Evolutionary conservation across 2,113 vertebrate genomes (phyloP).

Genomic region (Rallus limicola): DNA sequence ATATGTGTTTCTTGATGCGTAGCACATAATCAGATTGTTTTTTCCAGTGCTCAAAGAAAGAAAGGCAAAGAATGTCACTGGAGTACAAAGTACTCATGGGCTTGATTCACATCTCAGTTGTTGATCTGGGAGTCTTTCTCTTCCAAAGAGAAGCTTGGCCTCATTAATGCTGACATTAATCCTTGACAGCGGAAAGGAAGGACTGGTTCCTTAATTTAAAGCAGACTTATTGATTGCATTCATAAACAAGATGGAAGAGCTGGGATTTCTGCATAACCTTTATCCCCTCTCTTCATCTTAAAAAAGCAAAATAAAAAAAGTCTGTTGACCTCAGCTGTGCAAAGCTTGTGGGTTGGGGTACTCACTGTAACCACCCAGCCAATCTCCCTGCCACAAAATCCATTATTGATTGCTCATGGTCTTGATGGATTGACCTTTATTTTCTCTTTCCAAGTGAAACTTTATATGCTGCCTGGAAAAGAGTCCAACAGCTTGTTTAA

Average conservation of each 20-base stretch:
- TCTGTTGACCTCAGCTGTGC: background rate
- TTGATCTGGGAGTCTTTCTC: background rate
- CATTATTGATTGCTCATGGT: background rate
- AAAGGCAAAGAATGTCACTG: background rate
- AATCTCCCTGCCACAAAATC: background rate
- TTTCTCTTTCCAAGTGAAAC: conserved; percentile 48
- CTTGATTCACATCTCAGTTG: background rate
- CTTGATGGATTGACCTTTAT: conserved; percentile 19
- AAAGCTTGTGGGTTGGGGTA: background rate
- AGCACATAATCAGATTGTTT: background rate
- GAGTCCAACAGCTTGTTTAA: conserved; percentile 43
- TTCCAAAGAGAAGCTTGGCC: conserved; percentile 23
- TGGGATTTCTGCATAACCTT: background rate
- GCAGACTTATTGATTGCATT: conserved; percentile 13
- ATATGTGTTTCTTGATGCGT: background rate
- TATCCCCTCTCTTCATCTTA: background rate
- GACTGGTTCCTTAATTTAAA: conserved; percentile 20
- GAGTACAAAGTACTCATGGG: background rate
- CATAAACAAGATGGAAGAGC: conserved; percentile 23
- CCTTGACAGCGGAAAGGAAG: conserved; percentile 1
- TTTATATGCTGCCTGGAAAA: conserved; percentile 15
- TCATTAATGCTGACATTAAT: conserved; percentile 38
- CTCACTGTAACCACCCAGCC: background rate
- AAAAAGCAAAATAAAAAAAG: background rate
- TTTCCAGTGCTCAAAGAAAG: background rate